These are phyloP conservation scores for Danio rerio DNA, from an alignment of 2,113 vertebrate genomes.

Conservation along the genomic window GRCz12tu NC_133182.1:15286501-15287000, in stretches of 20 bases:
- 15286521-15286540: conserved; percentile 32
- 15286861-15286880: not conserved
- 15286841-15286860: conserved; percentile 9
- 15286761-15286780: not conserved
- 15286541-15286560: not conserved
- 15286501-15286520: conserved; percentile 8
- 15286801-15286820: not conserved
- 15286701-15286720: not conserved
- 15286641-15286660: not conserved
- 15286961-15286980: not conserved
- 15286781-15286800: not conserved
- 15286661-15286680: not conserved
- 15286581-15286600: conserved; percentile 1
- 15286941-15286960: not conserved
- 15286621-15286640: not conserved
- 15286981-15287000: not conserved
- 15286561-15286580: not conserved
- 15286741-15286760: not conserved
- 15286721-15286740: not conserved
- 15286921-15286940: not conserved
- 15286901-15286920: not conserved
- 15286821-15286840: conserved; percentile 45
- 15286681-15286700: not conserved
- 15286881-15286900: conserved; percentile 41
- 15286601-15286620: not conserved